phyloP scores from a whole-genome alignment of 2,797 vertebrate species.

The Bucorvus abyssinicus region DNA sequence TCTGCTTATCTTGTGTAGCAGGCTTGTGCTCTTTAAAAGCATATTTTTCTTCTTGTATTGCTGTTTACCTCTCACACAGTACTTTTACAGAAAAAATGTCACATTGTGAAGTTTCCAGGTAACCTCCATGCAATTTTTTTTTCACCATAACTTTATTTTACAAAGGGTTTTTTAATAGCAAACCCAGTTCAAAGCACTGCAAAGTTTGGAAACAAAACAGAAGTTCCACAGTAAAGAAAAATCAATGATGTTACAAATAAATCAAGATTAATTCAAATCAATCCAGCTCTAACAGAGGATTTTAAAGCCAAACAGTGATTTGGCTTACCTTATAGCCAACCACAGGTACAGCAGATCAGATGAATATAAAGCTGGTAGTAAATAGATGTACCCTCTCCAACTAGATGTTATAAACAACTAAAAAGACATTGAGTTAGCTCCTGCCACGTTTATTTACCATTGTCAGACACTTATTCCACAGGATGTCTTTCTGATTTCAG shows the following conservation, averaged over 20 bases:
- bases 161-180: constrained; percentile 37
- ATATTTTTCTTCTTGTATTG: constrained; percentile 59
- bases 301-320: constrained; percentile 40
- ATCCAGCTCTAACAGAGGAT: constrained; percentile 48
- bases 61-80: constrained; percentile 65
- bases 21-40: constrained; percentile 42
- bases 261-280: constrained; percentile 71
- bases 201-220: constrained; percentile 67
- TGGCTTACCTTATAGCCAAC: neutral
- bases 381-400: neutral
- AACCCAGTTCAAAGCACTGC: constrained; percentile 48
- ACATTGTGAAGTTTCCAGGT: constrained; percentile 53
- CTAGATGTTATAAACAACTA: neutral
- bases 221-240: constrained; percentile 58
- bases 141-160: constrained; percentile 59
- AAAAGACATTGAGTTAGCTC: neutral
- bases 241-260: constrained; percentile 71
- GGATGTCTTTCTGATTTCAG: neutral
- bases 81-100: constrained; percentile 71
- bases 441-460: neutral
- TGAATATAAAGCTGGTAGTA: neutral
- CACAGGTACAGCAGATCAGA: neutral
- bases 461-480: neutral
- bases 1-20: constrained; percentile 64
- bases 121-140: constrained; percentile 37